These are phyloP conservation scores for Cynopterus sphinx DNA, from an alignment of 2,797 vertebrate species.

Conservation along the genomic window DNA sequence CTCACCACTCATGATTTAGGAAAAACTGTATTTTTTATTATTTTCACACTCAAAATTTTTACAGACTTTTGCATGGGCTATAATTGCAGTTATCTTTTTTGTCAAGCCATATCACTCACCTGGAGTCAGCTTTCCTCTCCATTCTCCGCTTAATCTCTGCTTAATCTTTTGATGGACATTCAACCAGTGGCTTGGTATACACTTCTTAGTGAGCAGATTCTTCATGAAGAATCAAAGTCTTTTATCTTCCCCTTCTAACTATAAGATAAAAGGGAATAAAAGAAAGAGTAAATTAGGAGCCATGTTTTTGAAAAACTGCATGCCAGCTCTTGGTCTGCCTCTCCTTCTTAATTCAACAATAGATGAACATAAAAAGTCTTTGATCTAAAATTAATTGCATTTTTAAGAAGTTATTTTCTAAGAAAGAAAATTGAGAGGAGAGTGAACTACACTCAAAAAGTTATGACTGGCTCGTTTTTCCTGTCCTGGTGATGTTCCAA, in stretches of 20 bases:
- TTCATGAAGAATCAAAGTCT: constrained; percentile 18
- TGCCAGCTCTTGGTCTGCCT: background rate
- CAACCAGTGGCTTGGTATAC: background rate
- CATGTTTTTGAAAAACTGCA: background rate
- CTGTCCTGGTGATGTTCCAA: background rate
- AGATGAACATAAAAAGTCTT: background rate
- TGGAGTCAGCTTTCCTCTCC: constrained; percentile 62
- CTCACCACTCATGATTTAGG: background rate
- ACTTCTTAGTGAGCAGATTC: constrained; percentile 10
- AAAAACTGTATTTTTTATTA: background rate
- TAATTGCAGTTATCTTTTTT: background rate
- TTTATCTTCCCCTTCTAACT: background rate
- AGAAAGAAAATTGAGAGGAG: background rate
- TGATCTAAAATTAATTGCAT: background rate
- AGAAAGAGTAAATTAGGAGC: background rate
- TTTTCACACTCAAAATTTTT: constrained; percentile 24
- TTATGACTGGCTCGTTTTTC: background rate
- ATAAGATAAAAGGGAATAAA: background rate
- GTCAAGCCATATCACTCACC: constrained; percentile 40
- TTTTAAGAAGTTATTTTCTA: constrained; percentile 23
- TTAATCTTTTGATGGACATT: constrained; percentile 13
- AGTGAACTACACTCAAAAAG: background rate
- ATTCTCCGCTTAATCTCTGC: constrained; percentile 40
- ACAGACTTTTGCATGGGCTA: background rate
- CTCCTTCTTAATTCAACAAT: background rate